Conservation (phyloP, 2,113 vertebrate genomes). For the Chloropsis cyanopogon region DNA sequence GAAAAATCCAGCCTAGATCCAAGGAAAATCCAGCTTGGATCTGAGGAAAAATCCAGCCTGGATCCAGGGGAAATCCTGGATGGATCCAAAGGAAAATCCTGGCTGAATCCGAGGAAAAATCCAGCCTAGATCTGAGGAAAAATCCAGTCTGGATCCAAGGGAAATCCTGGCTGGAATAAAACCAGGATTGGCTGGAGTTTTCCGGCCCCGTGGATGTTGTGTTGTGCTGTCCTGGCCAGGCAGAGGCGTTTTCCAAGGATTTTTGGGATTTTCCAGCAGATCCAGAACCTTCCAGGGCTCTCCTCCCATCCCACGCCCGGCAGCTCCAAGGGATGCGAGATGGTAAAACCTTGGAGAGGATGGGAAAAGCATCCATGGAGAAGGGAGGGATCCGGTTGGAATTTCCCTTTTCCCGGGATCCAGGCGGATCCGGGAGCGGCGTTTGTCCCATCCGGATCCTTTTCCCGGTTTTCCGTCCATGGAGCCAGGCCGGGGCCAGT, state of each 20-base stretch:
- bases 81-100: neutral
- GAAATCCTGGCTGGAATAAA: too few species aligned
- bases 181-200: too few species aligned
- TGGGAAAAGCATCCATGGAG: neutral
- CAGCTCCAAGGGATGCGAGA: rapidly evolving
- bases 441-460: neutral
- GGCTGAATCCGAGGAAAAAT: neutral
- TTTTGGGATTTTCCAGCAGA: neutral
- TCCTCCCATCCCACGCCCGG: neutral
- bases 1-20: too few species aligned
- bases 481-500: conserved; percentile 53
- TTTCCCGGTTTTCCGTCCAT: conserved; percentile 10
- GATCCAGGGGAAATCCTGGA: neutral
- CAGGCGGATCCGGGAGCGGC: neutral
- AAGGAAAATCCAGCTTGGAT: neutral
- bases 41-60: neutral
- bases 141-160: too few species aligned
- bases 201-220: too few species aligned
- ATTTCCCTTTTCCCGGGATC: neutral
- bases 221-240: too few species aligned
- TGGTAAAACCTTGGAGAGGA: rapidly evolving
- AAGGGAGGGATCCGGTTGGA: neutral
- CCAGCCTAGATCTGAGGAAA: neutral
- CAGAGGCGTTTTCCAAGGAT: neutral
- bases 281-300: neutral